These are phyloP conservation scores for Drosophila sordidula DNA, from an alignment of 2,888 invertebrate species.

Conservation along the genomic window DNA sequence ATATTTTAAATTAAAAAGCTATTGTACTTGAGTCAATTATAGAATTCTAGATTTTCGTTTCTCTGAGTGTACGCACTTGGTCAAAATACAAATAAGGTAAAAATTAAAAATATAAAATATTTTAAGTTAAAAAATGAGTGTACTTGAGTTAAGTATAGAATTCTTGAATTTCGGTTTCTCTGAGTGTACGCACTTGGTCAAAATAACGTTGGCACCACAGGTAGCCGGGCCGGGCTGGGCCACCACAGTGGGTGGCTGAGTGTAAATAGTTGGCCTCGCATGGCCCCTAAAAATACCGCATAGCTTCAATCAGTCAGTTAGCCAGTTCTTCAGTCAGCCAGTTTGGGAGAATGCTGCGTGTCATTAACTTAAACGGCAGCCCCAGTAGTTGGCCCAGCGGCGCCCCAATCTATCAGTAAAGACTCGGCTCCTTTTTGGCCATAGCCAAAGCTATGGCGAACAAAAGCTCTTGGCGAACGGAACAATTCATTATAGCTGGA, in stretches of 20 bases:
- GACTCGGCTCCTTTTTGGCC: slow-evolving; percentile 34
- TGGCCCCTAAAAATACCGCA: slow-evolving; percentile 78
- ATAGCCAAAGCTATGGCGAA: slow-evolving; percentile 4
- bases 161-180: not conserved
- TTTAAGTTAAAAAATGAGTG: too few relatives aligned
- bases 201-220: slow-evolving; percentile 71
- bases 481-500: slow-evolving; percentile 75
- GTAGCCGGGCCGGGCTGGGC: slow-evolving; percentile 66
- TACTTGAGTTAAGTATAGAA: too few relatives aligned
- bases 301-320: slow-evolving; percentile 49
- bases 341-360: slow-evolving; percentile 36
- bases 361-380: slow-evolving; percentile 76
- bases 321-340: slow-evolving; percentile 16
- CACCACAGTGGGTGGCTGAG: slow-evolving; percentile 81
- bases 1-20: too few relatives aligned
- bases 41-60: too few relatives aligned
- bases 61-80: too few relatives aligned
- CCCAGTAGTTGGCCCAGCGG: slow-evolving; percentile 59
- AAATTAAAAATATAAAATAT: too few relatives aligned
- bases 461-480: slow-evolving; percentile 47
- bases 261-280: slow-evolving; percentile 78
- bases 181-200: slow-evolving; percentile 29
- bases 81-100: too few relatives aligned
- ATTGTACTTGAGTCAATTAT: too few relatives aligned
- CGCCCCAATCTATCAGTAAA: slow-evolving; percentile 72